A percentile compares a stretch with the other conserved stretches of the same genome.
These are phyloP conservation scores for Fistularia commersonii DNA, from an alignment of 2,797 vertebrate genomes.

Conservation along the genomic window DNA sequence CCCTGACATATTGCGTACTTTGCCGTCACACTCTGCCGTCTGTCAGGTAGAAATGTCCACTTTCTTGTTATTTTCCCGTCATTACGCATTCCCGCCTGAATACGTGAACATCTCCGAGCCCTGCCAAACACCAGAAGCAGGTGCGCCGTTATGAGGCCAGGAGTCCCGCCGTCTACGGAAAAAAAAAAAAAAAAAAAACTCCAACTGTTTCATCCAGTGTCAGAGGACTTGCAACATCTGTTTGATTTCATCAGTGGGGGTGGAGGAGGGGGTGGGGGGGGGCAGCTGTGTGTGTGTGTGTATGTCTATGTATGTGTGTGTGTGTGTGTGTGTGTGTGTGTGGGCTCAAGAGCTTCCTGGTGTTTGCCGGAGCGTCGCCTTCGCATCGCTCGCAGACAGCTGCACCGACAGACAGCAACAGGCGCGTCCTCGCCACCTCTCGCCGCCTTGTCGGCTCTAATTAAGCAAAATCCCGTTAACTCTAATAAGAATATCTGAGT, in stretches of 20 bases:
- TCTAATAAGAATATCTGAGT: constrained; percentile 46
- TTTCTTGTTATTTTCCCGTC: constrained; percentile 1
- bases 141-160: constrained; percentile 35
- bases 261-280: too few species aligned
- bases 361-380: too few species aligned
- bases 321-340: constrained; percentile 8
- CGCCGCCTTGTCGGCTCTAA: constrained; percentile 26
- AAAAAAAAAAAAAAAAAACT: constrained; percentile 23
- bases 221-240: constrained; percentile 54
- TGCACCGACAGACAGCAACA: constrained; percentile 26
- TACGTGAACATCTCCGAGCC: constrained; percentile 35
- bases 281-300: too few species aligned
- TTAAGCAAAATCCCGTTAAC: constrained; percentile 25
- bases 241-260: constrained; percentile 40
- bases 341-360: constrained; percentile 20
- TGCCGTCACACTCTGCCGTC: too few species aligned
- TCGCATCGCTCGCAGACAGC: constrained; percentile 23
- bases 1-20: too few species aligned
- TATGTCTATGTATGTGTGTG: too few species aligned
- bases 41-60: constrained; percentile 2
- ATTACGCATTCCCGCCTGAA: constrained; percentile 16
- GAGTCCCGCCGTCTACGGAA: constrained; percentile 29
- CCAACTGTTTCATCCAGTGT: constrained; percentile 53
- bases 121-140: constrained; percentile 32
- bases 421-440: constrained; percentile 2